Evolutionary conservation across 2,888 invertebrate species (phyloP).

Genomic region (Drosophila glabriapex): DNA sequence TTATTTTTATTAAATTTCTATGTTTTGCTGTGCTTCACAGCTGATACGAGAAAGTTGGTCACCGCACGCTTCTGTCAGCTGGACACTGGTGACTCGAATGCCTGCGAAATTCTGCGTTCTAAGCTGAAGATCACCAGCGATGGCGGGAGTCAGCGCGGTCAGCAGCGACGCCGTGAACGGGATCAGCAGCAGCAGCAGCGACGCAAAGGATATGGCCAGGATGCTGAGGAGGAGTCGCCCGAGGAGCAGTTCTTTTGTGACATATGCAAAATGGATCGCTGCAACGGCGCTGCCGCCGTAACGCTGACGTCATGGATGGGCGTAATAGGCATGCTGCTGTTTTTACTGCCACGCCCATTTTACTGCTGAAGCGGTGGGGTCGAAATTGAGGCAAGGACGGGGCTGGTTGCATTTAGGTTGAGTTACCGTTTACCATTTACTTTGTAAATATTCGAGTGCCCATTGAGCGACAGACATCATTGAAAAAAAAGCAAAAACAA

Average conservation of each 20-base stretch:
- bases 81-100: slow-evolving; percentile 83
- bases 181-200: slow-evolving; percentile 49
- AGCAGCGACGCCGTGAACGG: slow-evolving; percentile 46
- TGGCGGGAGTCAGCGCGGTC: slow-evolving; percentile 20
- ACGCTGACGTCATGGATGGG: slow-evolving; percentile 42
- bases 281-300: slow-evolving; percentile 77
- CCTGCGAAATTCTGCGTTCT: slow-evolving; percentile 80
- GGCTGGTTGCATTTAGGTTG: slow-evolving; percentile 66
- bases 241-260: slow-evolving; percentile 82
- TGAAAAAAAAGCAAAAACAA: slow-evolving; percentile 14
- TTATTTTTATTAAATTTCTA: background rate
- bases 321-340: slow-evolving; percentile 35
- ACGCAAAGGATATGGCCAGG: slow-evolving; percentile 59
- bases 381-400: slow-evolving; percentile 9
- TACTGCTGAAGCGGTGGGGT: slow-evolving; percentile 44
- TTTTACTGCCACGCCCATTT: slow-evolving; percentile 21
- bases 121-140: slow-evolving; percentile 66
- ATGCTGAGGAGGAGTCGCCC: slow-evolving; percentile 35
- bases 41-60: slow-evolving; percentile 69
- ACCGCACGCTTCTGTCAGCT: slow-evolving; percentile 85
- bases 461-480: slow-evolving; percentile 45
- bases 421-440: slow-evolving; percentile 57
- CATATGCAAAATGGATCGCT: slow-evolving; percentile 80
- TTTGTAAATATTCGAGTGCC: slow-evolving; percentile 77
- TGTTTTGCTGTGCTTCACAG: slow-evolving; percentile 40